These are phyloP conservation scores for Pseudolycoriella hygida DNA, from an alignment of 2,888 invertebrate genomes.

Conservation along the genomic window DNA sequence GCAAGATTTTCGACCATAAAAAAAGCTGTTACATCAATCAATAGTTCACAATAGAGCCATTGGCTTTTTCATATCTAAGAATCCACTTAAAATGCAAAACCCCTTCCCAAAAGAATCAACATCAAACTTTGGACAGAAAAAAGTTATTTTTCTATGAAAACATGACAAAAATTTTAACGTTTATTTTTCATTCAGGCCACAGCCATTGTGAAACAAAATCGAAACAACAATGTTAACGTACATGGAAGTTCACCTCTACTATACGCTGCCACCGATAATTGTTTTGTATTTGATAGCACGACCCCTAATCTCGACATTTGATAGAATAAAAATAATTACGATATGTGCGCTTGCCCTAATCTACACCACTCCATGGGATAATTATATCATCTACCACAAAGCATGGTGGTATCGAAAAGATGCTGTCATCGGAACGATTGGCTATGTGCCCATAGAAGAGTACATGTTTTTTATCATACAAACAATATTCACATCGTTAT, in stretches of 20 bases:
- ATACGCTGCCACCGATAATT: slow-evolving; percentile 3
- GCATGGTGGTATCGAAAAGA: slow-evolving; percentile 7
- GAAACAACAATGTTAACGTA: slow-evolving; percentile 3
- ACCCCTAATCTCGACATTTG: slow-evolving; percentile 1
- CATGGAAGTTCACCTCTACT: slow-evolving; percentile 3
- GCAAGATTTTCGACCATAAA: too few species aligned
- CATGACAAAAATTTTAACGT: too few species aligned
- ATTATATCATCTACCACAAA: slow-evolving; percentile 5
- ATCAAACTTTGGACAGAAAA: too few species aligned
- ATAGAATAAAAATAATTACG: slow-evolving; percentile 1
- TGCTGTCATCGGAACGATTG: slow-evolving; percentile 6
- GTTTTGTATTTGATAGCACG: background rate
- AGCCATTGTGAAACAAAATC: too few species aligned
- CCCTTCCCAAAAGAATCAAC: too few species aligned
- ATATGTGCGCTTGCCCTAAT: background rate
- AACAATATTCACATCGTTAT: background rate
- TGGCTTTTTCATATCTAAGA: too few species aligned
- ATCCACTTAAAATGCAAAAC: too few species aligned
- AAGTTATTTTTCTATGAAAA: too few species aligned
- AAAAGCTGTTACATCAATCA: too few species aligned
- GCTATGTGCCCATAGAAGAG: slow-evolving; percentile 5
- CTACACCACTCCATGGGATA: slow-evolving; percentile 4
- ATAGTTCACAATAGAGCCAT: too few species aligned
- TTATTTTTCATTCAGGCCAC: too few species aligned
- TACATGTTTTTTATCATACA: slow-evolving; percentile 3